Evolutionary conservation across 2,888 invertebrate genomes (phyloP).

Genomic region (Oegoconia quadripuncta): DNA sequence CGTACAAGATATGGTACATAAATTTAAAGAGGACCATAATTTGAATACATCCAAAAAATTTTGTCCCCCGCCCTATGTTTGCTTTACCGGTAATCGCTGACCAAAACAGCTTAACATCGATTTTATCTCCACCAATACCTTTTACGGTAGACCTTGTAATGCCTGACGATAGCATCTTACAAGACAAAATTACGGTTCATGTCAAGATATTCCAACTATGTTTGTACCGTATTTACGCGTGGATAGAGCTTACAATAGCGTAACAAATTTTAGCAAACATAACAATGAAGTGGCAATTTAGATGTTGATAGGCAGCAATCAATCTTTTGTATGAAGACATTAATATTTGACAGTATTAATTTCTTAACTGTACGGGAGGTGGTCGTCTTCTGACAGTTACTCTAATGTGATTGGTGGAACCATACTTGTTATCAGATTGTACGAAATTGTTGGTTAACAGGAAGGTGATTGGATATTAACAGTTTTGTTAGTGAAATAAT

Average conservation of each 20-base stretch:
- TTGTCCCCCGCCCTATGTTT: slow-evolving; percentile 18
- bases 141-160: slow-evolving; percentile 54
- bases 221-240: background rate
- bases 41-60: slow-evolving; percentile 14
- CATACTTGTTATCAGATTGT: slow-evolving; percentile 36
- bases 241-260: background rate
- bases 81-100: slow-evolving; percentile 19
- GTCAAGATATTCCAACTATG: background rate
- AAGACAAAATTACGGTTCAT: slow-evolving; percentile 34
- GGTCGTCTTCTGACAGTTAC: slow-evolving; percentile 39
- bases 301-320: slow-evolving; percentile 31
- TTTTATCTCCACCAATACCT: slow-evolving; percentile 49
- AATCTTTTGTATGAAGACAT: slow-evolving; percentile 56
- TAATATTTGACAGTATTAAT: slow-evolving; percentile 39
- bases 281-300: background rate
- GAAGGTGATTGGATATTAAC: slow-evolving; percentile 13
- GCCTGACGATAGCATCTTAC: slow-evolving; percentile 32
- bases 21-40: slow-evolving; percentile 16
- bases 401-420: slow-evolving; percentile 51
- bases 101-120: slow-evolving; percentile 15
- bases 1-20: slow-evolving; percentile 7
- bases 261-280: background rate
- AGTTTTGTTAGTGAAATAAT: slow-evolving; percentile 13
- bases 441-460: slow-evolving; percentile 36
- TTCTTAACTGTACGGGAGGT: slow-evolving; percentile 42